These are phyloP conservation scores for Pangasius macronema DNA, from an alignment of 2,797 vertebrate species.

Conservation along the genomic window DNA sequence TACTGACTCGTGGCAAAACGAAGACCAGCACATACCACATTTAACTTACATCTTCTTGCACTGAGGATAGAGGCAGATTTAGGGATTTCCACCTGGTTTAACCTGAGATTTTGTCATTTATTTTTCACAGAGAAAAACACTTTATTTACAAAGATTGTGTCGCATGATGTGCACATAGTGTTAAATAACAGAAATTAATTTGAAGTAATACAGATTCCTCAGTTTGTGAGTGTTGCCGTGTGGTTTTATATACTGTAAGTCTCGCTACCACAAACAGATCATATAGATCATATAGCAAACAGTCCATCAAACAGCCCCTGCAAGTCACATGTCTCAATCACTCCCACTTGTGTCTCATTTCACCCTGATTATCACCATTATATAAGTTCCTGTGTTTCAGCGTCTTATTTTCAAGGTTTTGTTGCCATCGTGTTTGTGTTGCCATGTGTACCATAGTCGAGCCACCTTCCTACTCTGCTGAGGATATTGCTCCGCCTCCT, in stretches of 20 bases:
- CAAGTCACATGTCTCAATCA: too few species aligned
- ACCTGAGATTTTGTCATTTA: not conserved
- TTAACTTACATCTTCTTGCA: not conserved
- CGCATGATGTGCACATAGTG: constrained; percentile 19
- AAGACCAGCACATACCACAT: not conserved
- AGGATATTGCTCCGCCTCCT: too few species aligned
- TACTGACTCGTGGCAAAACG: not conserved
- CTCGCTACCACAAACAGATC: not conserved
- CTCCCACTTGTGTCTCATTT: too few species aligned
- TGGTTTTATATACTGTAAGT: not conserved
- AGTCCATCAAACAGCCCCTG: not conserved
- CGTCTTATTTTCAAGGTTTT: too few species aligned
- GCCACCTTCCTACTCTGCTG: too few species aligned
- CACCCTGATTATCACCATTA: too few species aligned
- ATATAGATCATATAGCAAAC: not conserved
- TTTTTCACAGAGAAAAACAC: not conserved
- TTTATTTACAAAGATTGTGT: not conserved
- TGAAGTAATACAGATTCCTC: not conserved
- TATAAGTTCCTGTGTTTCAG: too few species aligned
- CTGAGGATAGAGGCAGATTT: not conserved
- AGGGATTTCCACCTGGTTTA: too few species aligned
- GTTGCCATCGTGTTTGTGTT: too few species aligned
- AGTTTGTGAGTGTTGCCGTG: not conserved
- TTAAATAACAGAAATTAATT: not conserved
- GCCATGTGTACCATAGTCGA: too few species aligned